These are phyloP conservation scores for Protophormia terraenovae DNA, from an alignment of 2,888 invertebrate species.

Conservation along the genomic window DNA sequence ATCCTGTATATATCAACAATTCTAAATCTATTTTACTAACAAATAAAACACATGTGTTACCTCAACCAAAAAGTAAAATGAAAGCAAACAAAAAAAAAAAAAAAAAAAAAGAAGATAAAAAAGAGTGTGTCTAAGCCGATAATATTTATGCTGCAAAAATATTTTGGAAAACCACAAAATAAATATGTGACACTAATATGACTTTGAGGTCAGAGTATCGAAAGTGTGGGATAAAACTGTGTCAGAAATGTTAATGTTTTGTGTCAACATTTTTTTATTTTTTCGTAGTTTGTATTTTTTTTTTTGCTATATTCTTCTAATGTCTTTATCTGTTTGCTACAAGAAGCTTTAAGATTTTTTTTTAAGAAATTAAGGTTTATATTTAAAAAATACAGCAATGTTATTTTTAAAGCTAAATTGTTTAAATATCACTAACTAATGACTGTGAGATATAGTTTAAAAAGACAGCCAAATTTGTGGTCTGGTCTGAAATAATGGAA, in stretches of 20 bases:
- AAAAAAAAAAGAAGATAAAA: neutral
- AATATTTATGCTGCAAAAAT: constrained; percentile 59
- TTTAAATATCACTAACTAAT: no score
- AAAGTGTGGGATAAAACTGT: constrained; percentile 47
- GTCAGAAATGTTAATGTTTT: constrained; percentile 65
- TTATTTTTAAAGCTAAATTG: no score
- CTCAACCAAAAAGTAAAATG: constrained; percentile 17
- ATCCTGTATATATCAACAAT: constrained; percentile 14
- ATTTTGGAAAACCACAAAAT: constrained; percentile 66
- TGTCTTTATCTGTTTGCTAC: neutral
- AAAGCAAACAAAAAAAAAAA: neutral
- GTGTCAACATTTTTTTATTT: constrained; percentile 45
- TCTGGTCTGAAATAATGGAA: no score
- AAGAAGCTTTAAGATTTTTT: neutral
- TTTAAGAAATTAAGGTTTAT: no score
- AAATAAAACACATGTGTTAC: constrained; percentile 66
- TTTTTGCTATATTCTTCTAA: neutral
- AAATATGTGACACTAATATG: constrained; percentile 66
- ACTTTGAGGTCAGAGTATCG: constrained; percentile 59
- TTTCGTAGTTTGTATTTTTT: no score
- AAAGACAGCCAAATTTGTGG: no score
- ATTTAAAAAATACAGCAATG: no score
- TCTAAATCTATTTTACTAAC: constrained; percentile 49
- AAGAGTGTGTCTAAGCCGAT: constrained; percentile 51
- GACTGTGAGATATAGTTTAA: no score